Conservation (phyloP, 2,888 invertebrate species). For the Meiosimyza decipiens region DNA sequence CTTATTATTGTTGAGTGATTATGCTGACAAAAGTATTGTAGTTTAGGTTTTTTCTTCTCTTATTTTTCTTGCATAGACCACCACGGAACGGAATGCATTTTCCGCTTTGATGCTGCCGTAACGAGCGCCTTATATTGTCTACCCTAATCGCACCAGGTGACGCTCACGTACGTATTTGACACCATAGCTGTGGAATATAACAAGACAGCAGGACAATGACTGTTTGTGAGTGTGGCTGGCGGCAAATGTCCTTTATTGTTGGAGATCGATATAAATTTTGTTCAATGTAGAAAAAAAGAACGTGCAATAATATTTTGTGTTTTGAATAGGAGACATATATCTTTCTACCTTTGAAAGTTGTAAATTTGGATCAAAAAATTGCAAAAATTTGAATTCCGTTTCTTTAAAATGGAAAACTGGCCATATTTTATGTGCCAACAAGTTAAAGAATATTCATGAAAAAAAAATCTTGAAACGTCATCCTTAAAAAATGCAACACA, state of each 20-base stretch:
- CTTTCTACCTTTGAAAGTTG: background rate
- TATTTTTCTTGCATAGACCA: conserved; percentile 53
- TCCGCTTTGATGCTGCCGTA: conserved; percentile 65
- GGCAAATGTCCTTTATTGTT: too few relatives aligned
- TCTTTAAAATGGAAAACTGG: conserved; percentile 24
- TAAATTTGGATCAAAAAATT: conserved; percentile 29
- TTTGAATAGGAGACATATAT: background rate
- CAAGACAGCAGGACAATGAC: conserved; percentile 17
- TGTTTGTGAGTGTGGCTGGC: background rate
- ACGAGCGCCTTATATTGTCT: conserved; percentile 56
- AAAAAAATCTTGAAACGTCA: too few relatives aligned
- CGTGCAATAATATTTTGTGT: background rate
- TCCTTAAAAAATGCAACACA: conserved; percentile 28
- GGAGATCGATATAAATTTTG: too few relatives aligned
- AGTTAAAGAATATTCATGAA: conserved; percentile 20
- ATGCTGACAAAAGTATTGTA: conserved; percentile 40
- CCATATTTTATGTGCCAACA: conserved; percentile 13
- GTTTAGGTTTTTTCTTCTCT: conserved; percentile 27
- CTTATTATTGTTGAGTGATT: conserved; percentile 38
- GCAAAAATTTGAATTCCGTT: conserved; percentile 11
- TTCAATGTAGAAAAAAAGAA: conserved; percentile 21
- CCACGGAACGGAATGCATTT: conserved; percentile 65
- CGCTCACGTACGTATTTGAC: conserved; percentile 52
- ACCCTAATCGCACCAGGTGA: conserved; percentile 60
- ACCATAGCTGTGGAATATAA: conserved; percentile 41